Base-by-base conservation (phyloP, 2,888 invertebrate genomes). In the Prenolepis imparis region DNA sequence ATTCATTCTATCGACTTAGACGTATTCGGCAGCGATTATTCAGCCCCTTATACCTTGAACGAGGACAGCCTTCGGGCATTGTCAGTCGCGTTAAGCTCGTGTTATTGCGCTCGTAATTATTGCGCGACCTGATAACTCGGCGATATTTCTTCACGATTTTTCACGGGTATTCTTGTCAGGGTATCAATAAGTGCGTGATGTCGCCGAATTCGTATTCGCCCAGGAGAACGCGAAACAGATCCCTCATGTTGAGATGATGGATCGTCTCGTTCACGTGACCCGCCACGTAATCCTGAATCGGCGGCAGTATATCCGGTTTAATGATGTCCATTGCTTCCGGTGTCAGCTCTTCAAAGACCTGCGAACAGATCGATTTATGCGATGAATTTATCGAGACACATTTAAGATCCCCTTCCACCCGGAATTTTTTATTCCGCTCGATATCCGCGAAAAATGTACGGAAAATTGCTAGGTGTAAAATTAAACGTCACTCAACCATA, bases 261-360 rank as follows among this genome's bases (percentile, higher is more conserved):
- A 92, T 87, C 48, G 93, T 93, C 41, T 92, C 92, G 86, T 93
- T 93, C 28, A 89, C 91, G 75, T 88, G 87, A 24, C 89, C 85
- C 0, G 92, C 90, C 48, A 94, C 91, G 77, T 90, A 92, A 52
- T 92, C 90, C 83, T 92, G 91, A 68, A 94, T 93, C 39, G 86
- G 90, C 9, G 94, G 94, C 72, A 93, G 82, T 80, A 94, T 86
- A 66, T 94, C 93, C 12, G 94, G 94, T 77, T 94, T 94, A 66
- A 94, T 90, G 57, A 93, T 89, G 66, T 94, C 93, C 55, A 94
- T 12, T n/a, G 91, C 92, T 74, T 92, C 89, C 4, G 94, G 94
- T 12, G 91, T 90, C 36, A 94, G 80, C 55, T 93, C 92, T 63
- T 92, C 89, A 28, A 94, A 91, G 18, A 94, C 93, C 94, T 94